Evolutionary conservation across 37 sponge, comb jelly and placozoan genomes (phyloP).

Genomic region (Trichoplax adhaerens): DNA sequence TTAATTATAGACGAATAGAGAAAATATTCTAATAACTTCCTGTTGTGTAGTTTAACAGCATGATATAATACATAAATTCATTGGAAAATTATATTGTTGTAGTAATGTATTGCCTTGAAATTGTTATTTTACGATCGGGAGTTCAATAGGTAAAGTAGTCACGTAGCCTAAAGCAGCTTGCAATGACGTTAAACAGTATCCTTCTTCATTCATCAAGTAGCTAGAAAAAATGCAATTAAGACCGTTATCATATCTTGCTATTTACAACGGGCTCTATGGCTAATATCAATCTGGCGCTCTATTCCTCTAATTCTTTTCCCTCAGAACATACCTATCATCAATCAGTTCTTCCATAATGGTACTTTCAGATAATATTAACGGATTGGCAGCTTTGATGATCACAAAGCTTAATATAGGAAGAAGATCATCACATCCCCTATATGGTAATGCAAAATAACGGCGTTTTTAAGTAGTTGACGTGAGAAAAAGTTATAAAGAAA

Average conservation of each 20-base stretch:
- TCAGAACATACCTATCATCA: slow-evolving; percentile 39
- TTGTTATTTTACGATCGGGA: too few species aligned
- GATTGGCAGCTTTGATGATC: slow-evolving; percentile 37
- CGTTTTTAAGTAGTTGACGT: too few species aligned
- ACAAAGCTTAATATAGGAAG: slow-evolving; percentile 72
- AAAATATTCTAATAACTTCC: too few species aligned
- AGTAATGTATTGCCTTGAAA: too few species aligned
- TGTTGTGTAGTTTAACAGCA: too few species aligned
- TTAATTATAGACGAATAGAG: too few species aligned
- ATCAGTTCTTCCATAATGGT: slow-evolving; percentile 70
- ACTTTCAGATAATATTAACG: slow-evolving; percentile 63
- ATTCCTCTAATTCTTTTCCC: not conserved
- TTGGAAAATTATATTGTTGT: too few species aligned
- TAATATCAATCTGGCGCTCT: not conserved
- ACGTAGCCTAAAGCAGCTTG: slow-evolving; percentile 50
- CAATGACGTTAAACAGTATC: slow-evolving; percentile 81
- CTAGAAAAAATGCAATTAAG: slow-evolving; percentile 12
- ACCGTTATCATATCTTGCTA: not conserved
- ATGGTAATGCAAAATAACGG: slow-evolving; percentile 1
- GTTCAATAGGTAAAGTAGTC: not conserved
- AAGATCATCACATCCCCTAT: slow-evolving; percentile 75
- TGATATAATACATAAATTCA: too few species aligned
- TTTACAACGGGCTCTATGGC: not conserved
- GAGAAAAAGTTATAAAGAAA: too few species aligned
- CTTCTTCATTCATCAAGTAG: slow-evolving; percentile 69